Percentiles rank a stretch among this genome's conserved stretches.
Conservation (phyloP, 1,140 invertebrate genomes). For the Pinna nobilis region DNA sequence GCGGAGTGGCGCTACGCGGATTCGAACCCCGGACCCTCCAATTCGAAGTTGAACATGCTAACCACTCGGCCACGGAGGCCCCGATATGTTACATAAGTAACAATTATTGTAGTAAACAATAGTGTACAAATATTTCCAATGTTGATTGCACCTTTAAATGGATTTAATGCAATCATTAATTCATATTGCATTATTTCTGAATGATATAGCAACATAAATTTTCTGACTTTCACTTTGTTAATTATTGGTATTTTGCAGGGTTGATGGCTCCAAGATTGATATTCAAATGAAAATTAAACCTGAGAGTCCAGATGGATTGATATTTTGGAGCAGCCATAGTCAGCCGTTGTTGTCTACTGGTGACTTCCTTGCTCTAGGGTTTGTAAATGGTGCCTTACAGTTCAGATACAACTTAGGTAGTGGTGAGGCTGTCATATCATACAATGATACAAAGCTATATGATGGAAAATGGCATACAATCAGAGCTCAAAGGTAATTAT, state of each 20-base stretch:
- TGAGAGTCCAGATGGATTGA: conserved; percentile 82
- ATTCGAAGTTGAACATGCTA: no score
- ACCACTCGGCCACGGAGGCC: no score
- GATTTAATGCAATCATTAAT: no score
- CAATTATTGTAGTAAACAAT: no score
- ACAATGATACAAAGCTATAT: conserved; percentile 90
- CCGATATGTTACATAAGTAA: no score
- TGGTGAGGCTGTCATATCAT: conserved; percentile 83
- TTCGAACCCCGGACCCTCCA: no score
- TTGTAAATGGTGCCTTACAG: conserved; percentile 84
- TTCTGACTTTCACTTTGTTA: no score
- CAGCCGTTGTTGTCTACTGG: conserved; percentile 70
- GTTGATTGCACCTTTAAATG: no score
- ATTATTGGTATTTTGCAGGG: conserved; percentile 75
- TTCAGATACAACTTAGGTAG: conserved; percentile 82
- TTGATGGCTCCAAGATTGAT: conserved; percentile 86
- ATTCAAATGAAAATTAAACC: conserved; percentile 87
- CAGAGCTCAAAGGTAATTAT: conserved; percentile 88
- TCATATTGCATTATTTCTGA: no score
- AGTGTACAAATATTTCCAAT: no score
- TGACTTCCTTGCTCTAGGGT: conserved; percentile 89
- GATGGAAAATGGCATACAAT: conserved; percentile 95
- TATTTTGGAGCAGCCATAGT: conserved; percentile 92
- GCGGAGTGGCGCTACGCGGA: no score
- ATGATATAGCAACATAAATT: no score